These are phyloP conservation scores for Anolis apletophallus DNA, from an alignment of 2,797 vertebrate genomes.

Conservation along the genomic window DNA sequence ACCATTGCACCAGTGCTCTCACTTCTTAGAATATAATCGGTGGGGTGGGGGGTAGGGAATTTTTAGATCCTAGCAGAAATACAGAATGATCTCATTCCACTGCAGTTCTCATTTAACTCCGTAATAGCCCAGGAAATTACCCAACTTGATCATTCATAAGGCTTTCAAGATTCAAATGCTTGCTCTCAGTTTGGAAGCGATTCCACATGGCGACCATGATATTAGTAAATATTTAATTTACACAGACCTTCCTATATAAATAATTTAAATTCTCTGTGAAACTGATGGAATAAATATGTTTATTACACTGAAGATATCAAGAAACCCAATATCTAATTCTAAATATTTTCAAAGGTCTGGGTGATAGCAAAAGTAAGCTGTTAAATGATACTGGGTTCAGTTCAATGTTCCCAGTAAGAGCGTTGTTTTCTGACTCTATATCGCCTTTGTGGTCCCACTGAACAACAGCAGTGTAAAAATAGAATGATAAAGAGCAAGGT, in stretches of 20 bases:
- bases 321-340: not conserved
- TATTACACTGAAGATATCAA: not conserved
- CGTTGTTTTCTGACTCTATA: conserved; percentile 33
- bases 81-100: not conserved
- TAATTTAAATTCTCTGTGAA: conserved; percentile 20
- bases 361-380: conserved; percentile 1
- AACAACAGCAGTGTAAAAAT: conserved; percentile 38
- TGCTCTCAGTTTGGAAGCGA: conserved; percentile 12
- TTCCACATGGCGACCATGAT: not conserved
- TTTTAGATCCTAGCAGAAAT: not conserved
- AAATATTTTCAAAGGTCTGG: not conserved
- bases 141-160: not conserved
- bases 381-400: conserved; percentile 11
- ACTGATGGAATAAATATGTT: not conserved
- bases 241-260: conserved; percentile 24
- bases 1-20: too few relatives aligned
- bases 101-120: not conserved
- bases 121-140: not conserved
- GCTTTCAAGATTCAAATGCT: not conserved
- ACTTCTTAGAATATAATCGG: too few relatives aligned
- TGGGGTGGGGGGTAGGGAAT: not conserved
- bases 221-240: conserved; percentile 39
- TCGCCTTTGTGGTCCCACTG: conserved; percentile 51
- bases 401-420: not conserved
- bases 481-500: conserved; percentile 40